Evolutionary conservation across 2,797 vertebrate species (phyloP), one percentile per base, ranked within the genome.

Genomic region (Anisognathus igniventris): DNA sequence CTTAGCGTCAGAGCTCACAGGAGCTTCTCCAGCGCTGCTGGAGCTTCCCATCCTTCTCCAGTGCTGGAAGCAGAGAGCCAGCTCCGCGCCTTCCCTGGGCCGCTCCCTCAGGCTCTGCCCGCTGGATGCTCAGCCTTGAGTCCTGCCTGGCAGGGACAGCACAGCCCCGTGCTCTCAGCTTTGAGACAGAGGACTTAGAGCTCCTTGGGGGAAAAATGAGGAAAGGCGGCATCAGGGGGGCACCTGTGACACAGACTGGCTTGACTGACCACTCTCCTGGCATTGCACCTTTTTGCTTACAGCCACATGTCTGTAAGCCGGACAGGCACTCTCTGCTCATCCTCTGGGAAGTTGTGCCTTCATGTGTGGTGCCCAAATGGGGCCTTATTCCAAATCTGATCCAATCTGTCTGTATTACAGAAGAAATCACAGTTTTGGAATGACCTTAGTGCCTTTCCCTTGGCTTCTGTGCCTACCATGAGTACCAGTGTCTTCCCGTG

Each of bases 11-110:
- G 50, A 71, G 71, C 1, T 0, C 21, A 2, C 54, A 27, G 45
- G 20, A 88, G 48, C 77, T 75, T 27, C 61, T 39, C 33, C 0
- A 0, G 33, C 54, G 4, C 23, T 1, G 56, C 70, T 1, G 25
- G 74, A 72, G 44, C 33, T 62, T 70, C 64, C 51, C 25, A 1
- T 2, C n/a, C 25, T 51, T 64, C 57, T 8, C 7, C 27, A 5
- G 0, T 1, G 28, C 60, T 31, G 47, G 21, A 12, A 28, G 19
- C 0, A 9, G 25, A 22, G 16, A 74, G 27, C 19, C 27, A 12
- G 68, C 57, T n/a, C 60, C 0, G 0, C 14, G 10, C 1, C 20
- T 47, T 7, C 39, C 19, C 35, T 0, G 0, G 62, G 53, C 37
- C 40, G 40, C 40, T 40, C 40, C 40, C 40, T 40, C 40, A 16